Evolutionary conservation across 2,888 invertebrate species (phyloP).

Genomic region (Dryocosmus kuriphilus): DNA sequence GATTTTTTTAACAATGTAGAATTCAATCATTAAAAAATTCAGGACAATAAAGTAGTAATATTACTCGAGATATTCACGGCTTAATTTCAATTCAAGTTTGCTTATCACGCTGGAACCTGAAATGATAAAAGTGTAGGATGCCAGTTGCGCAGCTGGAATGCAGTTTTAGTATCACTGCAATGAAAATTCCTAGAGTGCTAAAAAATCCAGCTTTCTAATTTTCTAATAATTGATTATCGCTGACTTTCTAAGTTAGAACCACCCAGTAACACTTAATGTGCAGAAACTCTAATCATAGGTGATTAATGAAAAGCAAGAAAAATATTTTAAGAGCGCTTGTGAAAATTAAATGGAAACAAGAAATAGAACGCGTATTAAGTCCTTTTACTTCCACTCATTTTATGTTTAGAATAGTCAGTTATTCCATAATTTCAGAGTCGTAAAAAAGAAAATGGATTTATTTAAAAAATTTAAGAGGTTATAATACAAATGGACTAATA

Average conservation of each 20-base stretch:
- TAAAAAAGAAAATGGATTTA: not conserved
- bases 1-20: not conserved
- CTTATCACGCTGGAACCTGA: not conserved
- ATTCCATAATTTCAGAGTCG: not conserved
- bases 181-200: slow-evolving; percentile 14
- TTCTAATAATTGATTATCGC: slow-evolving; percentile 36
- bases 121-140: not conserved
- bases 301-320: not conserved
- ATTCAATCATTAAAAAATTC: not conserved
- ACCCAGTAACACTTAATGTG: slow-evolving; percentile 12
- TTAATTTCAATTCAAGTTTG: not conserved
- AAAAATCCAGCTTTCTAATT: slow-evolving; percentile 35
- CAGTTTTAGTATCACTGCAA: slow-evolving; percentile 10
- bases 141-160: not conserved
- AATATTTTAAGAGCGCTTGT: not conserved
- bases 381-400: not conserved
- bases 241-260: slow-evolving; percentile 5
- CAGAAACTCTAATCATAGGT: slow-evolving; percentile 8
- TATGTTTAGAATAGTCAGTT: not conserved
- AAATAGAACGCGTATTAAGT: not conserved
- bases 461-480: not conserved
- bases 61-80: not conserved
- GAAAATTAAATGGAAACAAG: not conserved
- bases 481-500: not conserved
- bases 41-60: not conserved